phyloP scores from a whole-genome alignment of 1,140 invertebrate species.

The Drosophila malerkotliana region DNA sequence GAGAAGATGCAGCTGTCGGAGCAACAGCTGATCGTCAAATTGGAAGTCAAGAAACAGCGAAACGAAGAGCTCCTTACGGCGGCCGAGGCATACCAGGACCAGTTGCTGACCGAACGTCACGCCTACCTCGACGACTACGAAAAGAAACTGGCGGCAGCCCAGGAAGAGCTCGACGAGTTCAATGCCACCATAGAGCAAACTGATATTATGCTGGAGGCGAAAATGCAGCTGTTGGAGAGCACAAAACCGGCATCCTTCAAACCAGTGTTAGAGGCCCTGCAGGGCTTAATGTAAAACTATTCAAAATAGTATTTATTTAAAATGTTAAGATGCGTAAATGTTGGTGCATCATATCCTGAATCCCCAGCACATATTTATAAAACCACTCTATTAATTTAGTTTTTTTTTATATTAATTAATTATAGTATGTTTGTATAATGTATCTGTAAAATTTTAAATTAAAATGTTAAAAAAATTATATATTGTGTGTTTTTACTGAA shows the following conservation, averaged over 20 bases:
- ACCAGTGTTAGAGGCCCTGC: not conserved
- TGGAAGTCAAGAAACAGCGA: not conserved
- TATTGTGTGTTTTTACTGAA: no score
- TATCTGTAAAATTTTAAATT: no score
- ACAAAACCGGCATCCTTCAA: not conserved
- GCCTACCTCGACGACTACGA: constrained; percentile 31
- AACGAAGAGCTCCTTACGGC: constrained; percentile 30
- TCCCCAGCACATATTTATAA: no score
- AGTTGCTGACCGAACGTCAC: constrained; percentile 18
- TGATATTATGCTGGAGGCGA: constrained; percentile 14
- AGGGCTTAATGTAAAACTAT: not conserved
- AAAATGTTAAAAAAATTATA: no score
- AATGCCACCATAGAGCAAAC: not conserved
- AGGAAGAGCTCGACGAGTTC: constrained; percentile 29
- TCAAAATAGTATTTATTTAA: no score
- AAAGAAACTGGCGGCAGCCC: constrained; percentile 10
- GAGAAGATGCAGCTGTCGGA: constrained; percentile 13
- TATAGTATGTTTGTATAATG: no score
- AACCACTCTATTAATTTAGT: no score
- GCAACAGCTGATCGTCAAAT: not conserved
- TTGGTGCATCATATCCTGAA: no score
- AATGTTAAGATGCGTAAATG: no score
- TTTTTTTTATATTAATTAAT: no score
- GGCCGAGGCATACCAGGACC: constrained; percentile 47
- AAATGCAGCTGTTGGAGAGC: not conserved